Base-by-base conservation (phyloP, 2,797 vertebrate genomes). In the Oceanodroma leucorhoa region DNA sequence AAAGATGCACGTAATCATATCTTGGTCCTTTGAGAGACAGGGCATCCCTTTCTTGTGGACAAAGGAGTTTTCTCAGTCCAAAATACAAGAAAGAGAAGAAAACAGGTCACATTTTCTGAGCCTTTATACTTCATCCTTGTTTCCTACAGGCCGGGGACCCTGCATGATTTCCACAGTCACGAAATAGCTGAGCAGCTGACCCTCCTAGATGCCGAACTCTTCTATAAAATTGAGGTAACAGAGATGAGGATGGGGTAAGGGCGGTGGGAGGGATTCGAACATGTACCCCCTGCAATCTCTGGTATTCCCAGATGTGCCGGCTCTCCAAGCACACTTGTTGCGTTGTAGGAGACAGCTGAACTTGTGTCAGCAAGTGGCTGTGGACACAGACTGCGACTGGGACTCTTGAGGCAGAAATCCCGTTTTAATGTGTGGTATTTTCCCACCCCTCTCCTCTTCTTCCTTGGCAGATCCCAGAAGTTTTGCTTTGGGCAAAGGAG, bases 151-250 rank as follows among this genome's bases (percentile, higher is more conserved):
- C 99, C 99, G 0, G 99, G 99, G 45, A 99, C 99, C 1, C 98
- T 99, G 61, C 99, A 99, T 7, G 99, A 99, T 96, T 99, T 99
- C 93, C 99, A 99, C 94, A 99, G 99, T 94, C 99, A 99, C 14
- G 99, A 99, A 95, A 98, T 99, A 21, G 99, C 99, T 0, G 99
- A 99, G 96, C 99, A 99, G 98, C 98, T 99, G 95, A 99, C 99
- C 4, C 98, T 99, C 58, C 98, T 99, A 6, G 99, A 99, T 4
- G 99, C 99, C 0, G 99, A 99, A 72, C 99, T 99, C 77, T 99
- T 99, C 97, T 99, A 99, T 91, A 99, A 99, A 85, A 99, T 99
- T 4, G 99, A 99, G 99, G 99, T 98, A 95, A 95, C 27, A 32
- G 62, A 50, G 61, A 58, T 4, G 4, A 58, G 83, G 81, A 15